These are phyloP conservation scores for Bembecia ichneumoniformis DNA, from an alignment of 2,888 invertebrate genomes.

Conservation along the genomic window DNA sequence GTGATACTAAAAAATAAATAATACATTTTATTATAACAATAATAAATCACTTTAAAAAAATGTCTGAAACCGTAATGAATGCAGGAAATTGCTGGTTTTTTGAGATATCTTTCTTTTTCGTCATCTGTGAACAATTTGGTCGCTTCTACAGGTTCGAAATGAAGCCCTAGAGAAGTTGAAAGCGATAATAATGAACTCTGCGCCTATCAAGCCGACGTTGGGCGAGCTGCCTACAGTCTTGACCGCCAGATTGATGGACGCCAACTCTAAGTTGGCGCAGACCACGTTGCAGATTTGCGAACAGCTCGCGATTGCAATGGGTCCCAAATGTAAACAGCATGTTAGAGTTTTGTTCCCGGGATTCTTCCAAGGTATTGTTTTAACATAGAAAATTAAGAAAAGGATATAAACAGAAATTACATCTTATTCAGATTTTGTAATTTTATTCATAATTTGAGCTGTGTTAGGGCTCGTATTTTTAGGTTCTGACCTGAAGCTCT, in stretches of 20 bases:
- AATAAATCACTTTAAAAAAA: no score
- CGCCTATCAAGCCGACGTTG: constrained; percentile 85
- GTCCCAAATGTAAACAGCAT: constrained; percentile 83
- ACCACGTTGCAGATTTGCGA: constrained; percentile 88
- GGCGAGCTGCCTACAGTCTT: constrained; percentile 89
- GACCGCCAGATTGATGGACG: constrained; percentile 84
- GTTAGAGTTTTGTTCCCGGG: constrained; percentile 87
- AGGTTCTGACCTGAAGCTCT: no score
- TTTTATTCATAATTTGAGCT: no score
- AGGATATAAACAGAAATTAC: no score
- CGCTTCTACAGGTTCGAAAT: constrained; percentile 69
- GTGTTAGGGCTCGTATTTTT: no score
- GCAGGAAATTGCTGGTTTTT: no score
- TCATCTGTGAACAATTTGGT: background rate
- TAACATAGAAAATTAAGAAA: background rate
- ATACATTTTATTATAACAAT: no score
- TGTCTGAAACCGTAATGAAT: no score
- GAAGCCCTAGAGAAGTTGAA: constrained; percentile 83
- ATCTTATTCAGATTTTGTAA: no score
- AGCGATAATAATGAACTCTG: constrained; percentile 80
- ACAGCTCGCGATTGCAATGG: constrained; percentile 85
- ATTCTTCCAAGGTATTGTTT: constrained; percentile 81
- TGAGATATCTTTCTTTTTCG: background rate
- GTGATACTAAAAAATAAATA: no score
- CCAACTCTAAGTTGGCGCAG: constrained; percentile 93